Percentiles rank a stretch among this genome's conserved stretches.
Conservation (phyloP, 2,113 vertebrate genomes). For the Oreochromis aureus region DNA sequence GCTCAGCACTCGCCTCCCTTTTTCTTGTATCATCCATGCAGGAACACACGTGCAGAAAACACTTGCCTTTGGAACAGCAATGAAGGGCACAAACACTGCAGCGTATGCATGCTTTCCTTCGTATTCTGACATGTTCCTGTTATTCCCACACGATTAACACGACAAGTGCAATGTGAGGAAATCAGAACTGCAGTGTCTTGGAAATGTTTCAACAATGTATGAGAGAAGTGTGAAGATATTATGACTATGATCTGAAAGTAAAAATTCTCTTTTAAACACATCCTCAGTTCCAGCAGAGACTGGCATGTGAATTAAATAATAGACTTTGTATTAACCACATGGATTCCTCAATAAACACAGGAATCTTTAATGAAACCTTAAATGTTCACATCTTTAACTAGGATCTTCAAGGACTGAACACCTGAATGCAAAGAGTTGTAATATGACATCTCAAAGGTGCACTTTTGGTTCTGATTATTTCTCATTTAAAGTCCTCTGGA, state of each 20-base stretch:
- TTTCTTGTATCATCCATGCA: background rate
- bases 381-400: background rate
- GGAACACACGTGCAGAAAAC: background rate
- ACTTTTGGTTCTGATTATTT: background rate
- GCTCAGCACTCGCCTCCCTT: conserved; percentile 14
- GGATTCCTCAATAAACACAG: background rate
- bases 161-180: too few relatives aligned
- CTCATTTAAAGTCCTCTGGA: conserved; percentile 1
- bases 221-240: background rate
- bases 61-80: background rate
- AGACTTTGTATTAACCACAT: background rate
- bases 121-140: background rate
- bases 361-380: background rate
- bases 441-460: background rate
- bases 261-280: background rate
- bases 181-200: background rate
- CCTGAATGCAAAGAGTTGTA: background rate
- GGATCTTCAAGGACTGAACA: background rate
- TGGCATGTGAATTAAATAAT: background rate
- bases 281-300: background rate
- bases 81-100: background rate
- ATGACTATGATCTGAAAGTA: background rate
- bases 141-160: background rate
- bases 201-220: background rate
- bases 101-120: background rate